Conservation (phyloP, 2,888 invertebrate genomes). For the Drosophila mettleri region DNA sequence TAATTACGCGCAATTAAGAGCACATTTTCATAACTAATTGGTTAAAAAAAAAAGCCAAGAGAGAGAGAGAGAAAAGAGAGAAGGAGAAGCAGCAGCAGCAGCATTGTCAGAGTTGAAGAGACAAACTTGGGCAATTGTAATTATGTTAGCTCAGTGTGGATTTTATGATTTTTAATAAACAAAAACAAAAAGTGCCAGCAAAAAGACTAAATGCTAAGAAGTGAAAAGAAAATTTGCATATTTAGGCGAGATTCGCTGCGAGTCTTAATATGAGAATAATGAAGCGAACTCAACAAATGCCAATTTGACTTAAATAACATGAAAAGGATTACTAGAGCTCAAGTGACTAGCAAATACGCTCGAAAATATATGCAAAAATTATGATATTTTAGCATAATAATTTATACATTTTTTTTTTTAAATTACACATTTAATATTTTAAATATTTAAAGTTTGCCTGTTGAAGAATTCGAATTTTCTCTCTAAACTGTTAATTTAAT, state of each 20-base stretch:
- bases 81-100: slow-evolving; percentile 4
- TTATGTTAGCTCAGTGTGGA: slow-evolving; percentile 49
- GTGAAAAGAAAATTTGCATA: slow-evolving; percentile 20
- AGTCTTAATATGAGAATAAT: slow-evolving; percentile 30
- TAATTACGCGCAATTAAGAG: slow-evolving; percentile 73
- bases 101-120: slow-evolving; percentile 2
- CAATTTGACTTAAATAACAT: slow-evolving; percentile 28
- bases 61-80: background rate
- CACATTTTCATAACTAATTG: slow-evolving; percentile 75
- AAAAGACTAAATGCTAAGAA: too few species aligned
- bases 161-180: slow-evolving; percentile 44
- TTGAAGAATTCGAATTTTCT: too few species aligned
- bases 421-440: too few species aligned
- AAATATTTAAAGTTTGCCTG: too few species aligned
- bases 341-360: slow-evolving; percentile 1
- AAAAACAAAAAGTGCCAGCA: slow-evolving; percentile 7
- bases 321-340: background rate
- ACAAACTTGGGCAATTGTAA: slow-evolving; percentile 38
- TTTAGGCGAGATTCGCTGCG: background rate
- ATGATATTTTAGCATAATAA: background rate
- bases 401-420: too few species aligned
- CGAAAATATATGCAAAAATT: background rate
- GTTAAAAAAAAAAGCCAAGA: slow-evolving; percentile 21
- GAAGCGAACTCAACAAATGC: slow-evolving; percentile 40
- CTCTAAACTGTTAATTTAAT: background rate